Percentiles rank a stretch among this genome's conserved stretches.
These are phyloP conservation scores for Spilarctia lutea DNA, from an alignment of 2,888 invertebrate species.

Conservation along the genomic window DNA sequence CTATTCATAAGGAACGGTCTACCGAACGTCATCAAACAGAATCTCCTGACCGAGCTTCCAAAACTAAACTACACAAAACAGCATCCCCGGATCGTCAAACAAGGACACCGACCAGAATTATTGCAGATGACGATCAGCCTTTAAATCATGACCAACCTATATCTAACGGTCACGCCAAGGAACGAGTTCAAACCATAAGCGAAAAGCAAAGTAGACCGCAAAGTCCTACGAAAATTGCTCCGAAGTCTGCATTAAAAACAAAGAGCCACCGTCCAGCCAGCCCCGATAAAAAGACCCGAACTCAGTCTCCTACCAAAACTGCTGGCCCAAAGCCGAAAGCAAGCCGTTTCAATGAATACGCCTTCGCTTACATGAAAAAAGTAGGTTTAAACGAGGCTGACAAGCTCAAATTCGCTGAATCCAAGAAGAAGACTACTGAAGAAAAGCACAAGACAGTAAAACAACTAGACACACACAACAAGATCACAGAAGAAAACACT, in stretches of 20 bases:
- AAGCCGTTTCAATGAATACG: constrained; percentile 80
- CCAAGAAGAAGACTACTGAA: constrained; percentile 61
- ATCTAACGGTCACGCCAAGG: constrained; percentile 68
- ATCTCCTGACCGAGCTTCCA: constrained; percentile 61
- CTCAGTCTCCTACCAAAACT: constrained; percentile 72
- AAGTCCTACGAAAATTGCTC: constrained; percentile 69
- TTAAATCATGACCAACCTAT: constrained; percentile 53
- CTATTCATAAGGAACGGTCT: constrained; percentile 53
- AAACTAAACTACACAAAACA: constrained; percentile 54
- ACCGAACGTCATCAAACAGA: constrained; percentile 60
- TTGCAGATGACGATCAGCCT: constrained; percentile 50
- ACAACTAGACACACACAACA: constrained; percentile 58
- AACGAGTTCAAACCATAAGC: constrained; percentile 50
- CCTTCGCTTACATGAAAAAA: constrained; percentile 83
- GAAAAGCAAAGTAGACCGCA: constrained; percentile 60
- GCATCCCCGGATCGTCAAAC: constrained; percentile 64
- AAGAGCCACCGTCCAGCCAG: constrained; percentile 72
- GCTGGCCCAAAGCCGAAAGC: constrained; percentile 69
- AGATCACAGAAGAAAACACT: constrained; percentile 60
- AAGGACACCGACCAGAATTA: constrained; percentile 52
- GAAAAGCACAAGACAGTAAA: constrained; percentile 51
- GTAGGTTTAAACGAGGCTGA: constrained; percentile 75
- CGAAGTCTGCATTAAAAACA: constrained; percentile 54
- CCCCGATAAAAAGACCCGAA: constrained; percentile 76
- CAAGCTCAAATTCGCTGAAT: constrained; percentile 65